Evolutionary conservation across 2,113 vertebrate genomes (phyloP).

Genomic region (Cyprinus carpio): DNA sequence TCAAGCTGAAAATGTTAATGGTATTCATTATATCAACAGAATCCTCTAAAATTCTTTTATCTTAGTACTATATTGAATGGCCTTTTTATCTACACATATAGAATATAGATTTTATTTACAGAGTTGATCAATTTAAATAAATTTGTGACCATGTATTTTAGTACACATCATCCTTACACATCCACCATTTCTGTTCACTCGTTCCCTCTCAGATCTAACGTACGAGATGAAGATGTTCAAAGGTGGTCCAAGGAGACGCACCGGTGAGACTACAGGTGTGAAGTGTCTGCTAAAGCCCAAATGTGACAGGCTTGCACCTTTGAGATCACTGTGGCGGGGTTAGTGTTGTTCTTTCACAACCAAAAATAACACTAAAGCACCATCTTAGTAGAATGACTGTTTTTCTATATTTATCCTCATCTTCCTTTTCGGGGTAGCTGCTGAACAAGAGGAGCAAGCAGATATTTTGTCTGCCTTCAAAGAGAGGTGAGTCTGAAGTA

Average conservation of each 20-base stretch:
- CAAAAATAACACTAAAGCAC: conserved; percentile 4
- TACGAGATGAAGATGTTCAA: conserved; percentile 83
- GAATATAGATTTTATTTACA: not conserved
- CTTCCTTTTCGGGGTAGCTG: conserved; percentile 69
- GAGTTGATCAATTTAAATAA: not conserved
- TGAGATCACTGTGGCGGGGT: conserved; percentile 82
- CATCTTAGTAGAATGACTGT: conserved; percentile 18
- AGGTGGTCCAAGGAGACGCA: conserved; percentile 76
- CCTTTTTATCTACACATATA: not conserved
- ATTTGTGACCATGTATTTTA: not conserved
- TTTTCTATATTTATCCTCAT: conserved; percentile 16
- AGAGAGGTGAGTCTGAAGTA: conserved; percentile 75
- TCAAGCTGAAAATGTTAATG: not conserved
- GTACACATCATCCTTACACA: not conserved
- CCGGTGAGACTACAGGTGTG: conserved; percentile 87
- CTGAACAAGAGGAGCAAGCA: conserved; percentile 59
- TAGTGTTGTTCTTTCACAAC: conserved; percentile 42
- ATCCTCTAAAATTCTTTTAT: not conserved
- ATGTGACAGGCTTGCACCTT: conserved; percentile 86
- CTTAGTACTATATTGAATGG: not conserved
- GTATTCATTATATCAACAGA: not conserved
- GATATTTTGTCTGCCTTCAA: conserved; percentile 83
- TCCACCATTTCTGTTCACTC: not conserved
- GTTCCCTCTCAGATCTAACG: conserved; percentile 77
- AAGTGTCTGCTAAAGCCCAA: conserved; percentile 85